These are phyloP conservation scores for Acromyrmex heyeri DNA, from an alignment of 1,140 invertebrate genomes.

Conservation along the genomic window DNA sequence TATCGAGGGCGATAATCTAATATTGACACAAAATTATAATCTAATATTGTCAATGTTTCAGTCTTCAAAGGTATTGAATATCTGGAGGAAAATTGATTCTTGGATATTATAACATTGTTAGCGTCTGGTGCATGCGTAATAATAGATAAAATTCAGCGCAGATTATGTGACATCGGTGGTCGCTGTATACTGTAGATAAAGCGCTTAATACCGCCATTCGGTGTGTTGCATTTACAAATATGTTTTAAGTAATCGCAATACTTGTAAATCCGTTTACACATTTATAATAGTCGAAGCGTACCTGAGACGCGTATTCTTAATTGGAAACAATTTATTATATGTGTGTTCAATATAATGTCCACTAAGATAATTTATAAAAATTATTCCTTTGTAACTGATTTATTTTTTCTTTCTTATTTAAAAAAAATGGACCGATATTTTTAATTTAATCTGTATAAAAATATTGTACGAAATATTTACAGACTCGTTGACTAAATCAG, in stretches of 20 bases:
- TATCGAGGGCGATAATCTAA: not conserved
- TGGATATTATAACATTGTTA: conserved; percentile 1
- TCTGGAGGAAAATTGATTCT: not conserved
- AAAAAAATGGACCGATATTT: not conserved
- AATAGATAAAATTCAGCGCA: conserved; percentile 26
- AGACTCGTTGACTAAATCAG: not conserved
- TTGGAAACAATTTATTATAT: not conserved
- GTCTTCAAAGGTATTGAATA: not conserved
- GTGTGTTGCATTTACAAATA: conserved; percentile 28
- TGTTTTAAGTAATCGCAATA: conserved; percentile 33
- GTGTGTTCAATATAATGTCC: not conserved
- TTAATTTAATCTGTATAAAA: not conserved
- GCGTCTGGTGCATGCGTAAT: not conserved
- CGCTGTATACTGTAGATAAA: conserved; percentile 62
- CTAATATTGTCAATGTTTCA: conserved; percentile 14
- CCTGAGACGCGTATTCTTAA: not conserved
- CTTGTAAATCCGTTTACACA: conserved; percentile 25
- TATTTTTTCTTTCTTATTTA: not conserved
- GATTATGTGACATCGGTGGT: conserved; percentile 42
- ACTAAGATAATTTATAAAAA: not conserved
- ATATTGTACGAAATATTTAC: not conserved
- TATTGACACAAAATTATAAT: conserved; percentile 19
- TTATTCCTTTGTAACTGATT: not conserved
- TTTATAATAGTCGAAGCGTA: not conserved
- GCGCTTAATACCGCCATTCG: conserved; percentile 30